Evolutionary conservation across 2,113 vertebrate genomes (phyloP).

Genomic region (Accipiter cooperii): DNA sequence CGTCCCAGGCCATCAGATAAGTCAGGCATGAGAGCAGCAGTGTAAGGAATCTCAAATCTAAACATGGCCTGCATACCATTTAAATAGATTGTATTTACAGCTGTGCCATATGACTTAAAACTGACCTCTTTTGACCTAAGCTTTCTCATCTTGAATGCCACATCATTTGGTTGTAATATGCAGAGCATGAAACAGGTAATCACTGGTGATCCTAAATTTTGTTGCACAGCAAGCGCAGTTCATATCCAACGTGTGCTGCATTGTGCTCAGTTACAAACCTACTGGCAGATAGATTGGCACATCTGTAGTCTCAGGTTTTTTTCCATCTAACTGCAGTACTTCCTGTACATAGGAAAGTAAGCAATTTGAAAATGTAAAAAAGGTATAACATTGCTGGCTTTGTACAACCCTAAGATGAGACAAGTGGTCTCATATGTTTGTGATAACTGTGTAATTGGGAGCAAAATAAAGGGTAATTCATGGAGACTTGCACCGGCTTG

Average conservation of each 20-base stretch:
- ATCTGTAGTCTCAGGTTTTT: background rate
- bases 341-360: background rate
- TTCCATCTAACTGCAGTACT: background rate
- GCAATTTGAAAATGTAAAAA: background rate
- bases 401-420: background rate
- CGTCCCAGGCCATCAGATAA: background rate
- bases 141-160: background rate
- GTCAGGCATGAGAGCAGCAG: background rate
- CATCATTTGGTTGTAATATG: background rate
- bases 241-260: too few species aligned
- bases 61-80: background rate
- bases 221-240: background rate
- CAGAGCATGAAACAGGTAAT: background rate
- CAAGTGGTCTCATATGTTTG: background rate
- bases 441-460: background rate
- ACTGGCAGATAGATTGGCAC: background rate
- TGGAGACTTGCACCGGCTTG: background rate
- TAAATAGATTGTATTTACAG: background rate
- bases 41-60: slow-evolving; percentile 10
- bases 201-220: background rate
- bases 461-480: background rate
- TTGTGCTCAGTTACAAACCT: background rate
- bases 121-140: background rate
- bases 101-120: background rate
- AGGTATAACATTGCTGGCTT: background rate